Conservation (phyloP, 2,888 invertebrate species). For the Lysandra coridon region DNA sequence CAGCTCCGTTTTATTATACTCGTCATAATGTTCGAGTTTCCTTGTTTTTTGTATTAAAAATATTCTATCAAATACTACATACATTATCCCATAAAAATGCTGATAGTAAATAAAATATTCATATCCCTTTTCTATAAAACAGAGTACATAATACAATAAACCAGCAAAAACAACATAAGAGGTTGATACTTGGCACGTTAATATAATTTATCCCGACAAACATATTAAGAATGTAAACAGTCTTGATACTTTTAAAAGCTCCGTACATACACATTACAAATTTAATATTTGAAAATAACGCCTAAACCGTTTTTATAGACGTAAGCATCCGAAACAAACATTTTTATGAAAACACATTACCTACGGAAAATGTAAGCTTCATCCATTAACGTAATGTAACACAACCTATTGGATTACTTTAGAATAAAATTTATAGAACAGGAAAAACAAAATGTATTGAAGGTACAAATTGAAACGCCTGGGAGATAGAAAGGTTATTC, state of each 20-base stretch:
- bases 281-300: slow-evolving; percentile 21
- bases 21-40: not conserved
- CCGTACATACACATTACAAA: slow-evolving; percentile 5
- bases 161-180: not conserved
- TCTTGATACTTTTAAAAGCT: slow-evolving; percentile 17
- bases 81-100: not conserved
- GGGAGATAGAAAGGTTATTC: not conserved
- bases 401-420: slow-evolving; percentile 34
- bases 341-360: slow-evolving; percentile 29
- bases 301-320: slow-evolving; percentile 13
- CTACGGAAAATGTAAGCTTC: slow-evolving; percentile 26
- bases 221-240: slow-evolving; percentile 19
- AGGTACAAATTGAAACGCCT: slow-evolving; percentile 22
- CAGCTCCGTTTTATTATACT: slow-evolving; percentile 34
- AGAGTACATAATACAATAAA: not conserved
- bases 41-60: not conserved
- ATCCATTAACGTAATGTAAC: slow-evolving; percentile 33
- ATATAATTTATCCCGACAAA: slow-evolving; percentile 17
- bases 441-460: slow-evolving; percentile 32
- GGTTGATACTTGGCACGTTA: not conserved
- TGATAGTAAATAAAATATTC: not conserved
- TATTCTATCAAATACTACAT: not conserved
- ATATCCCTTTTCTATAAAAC: not conserved
- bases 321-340: slow-evolving; percentile 28
- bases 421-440: slow-evolving; percentile 30